Conservation (phyloP, 2,888 invertebrate species). For the Galerucella calmariensis region DNA sequence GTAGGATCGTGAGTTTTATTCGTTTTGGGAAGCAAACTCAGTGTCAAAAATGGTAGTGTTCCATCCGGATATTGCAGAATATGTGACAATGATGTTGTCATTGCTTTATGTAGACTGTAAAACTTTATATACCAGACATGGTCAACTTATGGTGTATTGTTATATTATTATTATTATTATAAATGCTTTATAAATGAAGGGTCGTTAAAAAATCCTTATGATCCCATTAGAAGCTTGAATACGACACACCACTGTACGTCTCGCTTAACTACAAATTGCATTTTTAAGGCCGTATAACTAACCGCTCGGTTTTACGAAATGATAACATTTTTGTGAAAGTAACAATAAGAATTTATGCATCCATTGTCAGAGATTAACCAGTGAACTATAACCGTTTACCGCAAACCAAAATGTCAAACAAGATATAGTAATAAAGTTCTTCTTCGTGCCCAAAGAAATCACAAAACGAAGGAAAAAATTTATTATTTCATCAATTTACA, state of each 20-base stretch:
- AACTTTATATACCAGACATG: too few species aligned
- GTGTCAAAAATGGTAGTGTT: too few species aligned
- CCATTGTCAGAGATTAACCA: constrained; percentile 57
- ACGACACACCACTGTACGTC: constrained; percentile 29
- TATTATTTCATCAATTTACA: constrained; percentile 43
- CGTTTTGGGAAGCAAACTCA: too few species aligned
- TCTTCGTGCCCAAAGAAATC: constrained; percentile 52
- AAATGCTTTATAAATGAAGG: background rate
- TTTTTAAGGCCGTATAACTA: constrained; percentile 34
- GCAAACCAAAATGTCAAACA: constrained; percentile 52
- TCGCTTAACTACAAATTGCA: constrained; percentile 35
- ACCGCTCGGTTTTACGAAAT: constrained; percentile 50
- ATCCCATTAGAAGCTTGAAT: constrained; percentile 10
- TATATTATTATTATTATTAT: background rate
- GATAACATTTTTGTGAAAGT: constrained; percentile 56
- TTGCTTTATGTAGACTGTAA: too few species aligned
- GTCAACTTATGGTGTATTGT: too few species aligned
- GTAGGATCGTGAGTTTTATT: too few species aligned
- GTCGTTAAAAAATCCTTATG: too few species aligned
- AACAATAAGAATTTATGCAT: constrained; percentile 56
- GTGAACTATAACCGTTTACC: constrained; percentile 54
- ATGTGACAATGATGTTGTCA: too few species aligned
- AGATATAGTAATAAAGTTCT: constrained; percentile 54
- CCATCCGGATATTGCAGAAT: too few species aligned
- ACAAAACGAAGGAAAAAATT: constrained; percentile 40